Evolutionary conservation across 2,797 vertebrate species (phyloP).

Genomic region (Danio jaintianensis): DNA sequence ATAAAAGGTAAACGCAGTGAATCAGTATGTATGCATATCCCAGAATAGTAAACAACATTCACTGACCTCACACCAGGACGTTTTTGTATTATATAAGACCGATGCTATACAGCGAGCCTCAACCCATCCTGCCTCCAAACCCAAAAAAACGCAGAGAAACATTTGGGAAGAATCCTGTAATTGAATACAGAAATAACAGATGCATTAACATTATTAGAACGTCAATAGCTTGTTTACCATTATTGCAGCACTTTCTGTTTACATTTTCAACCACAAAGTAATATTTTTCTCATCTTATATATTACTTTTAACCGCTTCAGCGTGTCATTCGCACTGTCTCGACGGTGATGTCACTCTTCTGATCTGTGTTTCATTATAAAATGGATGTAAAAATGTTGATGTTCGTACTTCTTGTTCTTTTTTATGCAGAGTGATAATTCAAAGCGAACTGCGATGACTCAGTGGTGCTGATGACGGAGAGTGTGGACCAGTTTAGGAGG

Average conservation of each 20-base stretch:
- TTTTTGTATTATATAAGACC: constrained; percentile 2
- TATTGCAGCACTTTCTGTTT: background rate
- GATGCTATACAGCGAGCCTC: background rate
- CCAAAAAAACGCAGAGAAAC: background rate
- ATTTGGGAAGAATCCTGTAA: background rate
- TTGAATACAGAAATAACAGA: background rate
- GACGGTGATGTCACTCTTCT: constrained; percentile 21
- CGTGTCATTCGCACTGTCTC: background rate
- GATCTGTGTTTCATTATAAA: constrained; percentile 23
- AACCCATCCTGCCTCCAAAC: constrained; percentile 17
- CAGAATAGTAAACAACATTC: constrained; percentile 10
- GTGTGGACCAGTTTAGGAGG: constrained; percentile 54
- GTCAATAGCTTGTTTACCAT: background rate
- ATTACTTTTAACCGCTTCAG: background rate
- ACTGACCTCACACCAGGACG: constrained; percentile 22
- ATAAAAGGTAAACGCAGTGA: background rate
- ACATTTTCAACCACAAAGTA: background rate
- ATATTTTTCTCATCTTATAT: background rate
- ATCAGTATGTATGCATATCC: constrained; percentile 5
- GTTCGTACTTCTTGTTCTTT: constrained; percentile 32
- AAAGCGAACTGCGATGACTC: constrained; percentile 45
- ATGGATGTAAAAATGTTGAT: constrained; percentile 22
- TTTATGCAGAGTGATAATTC: constrained; percentile 26
- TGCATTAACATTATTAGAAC: background rate
- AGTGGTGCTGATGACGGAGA: constrained; percentile 45